Evolutionary conservation across 1,140 invertebrate genomes (phyloP).

Genomic region (Drosophila nasuta): DNA sequence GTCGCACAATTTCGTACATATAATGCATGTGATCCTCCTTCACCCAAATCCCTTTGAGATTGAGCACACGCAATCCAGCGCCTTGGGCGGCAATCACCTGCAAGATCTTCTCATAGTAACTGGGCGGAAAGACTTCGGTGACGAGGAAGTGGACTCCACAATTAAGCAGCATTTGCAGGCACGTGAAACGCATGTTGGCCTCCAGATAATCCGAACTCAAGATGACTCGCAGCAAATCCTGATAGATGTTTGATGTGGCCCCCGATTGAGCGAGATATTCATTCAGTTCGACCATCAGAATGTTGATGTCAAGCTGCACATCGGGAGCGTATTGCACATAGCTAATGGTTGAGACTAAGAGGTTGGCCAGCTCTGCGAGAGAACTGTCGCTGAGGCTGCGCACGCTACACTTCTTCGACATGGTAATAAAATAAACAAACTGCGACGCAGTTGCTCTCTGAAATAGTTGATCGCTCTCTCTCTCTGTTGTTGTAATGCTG

Average conservation of each 20-base stretch:
- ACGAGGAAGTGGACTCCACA: slow-evolving; percentile 87
- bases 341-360: slow-evolving; percentile 80
- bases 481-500: neutral
- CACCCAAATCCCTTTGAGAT: slow-evolving; percentile 90
- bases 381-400: slow-evolving; percentile 77
- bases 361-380: slow-evolving; percentile 76
- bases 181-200: slow-evolving; percentile 87
- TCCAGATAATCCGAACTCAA: slow-evolving; percentile 88
- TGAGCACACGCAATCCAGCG: slow-evolving; percentile 86
- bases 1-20: slow-evolving; percentile 87
- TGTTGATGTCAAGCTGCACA: slow-evolving; percentile 86
- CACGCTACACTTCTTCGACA: slow-evolving; percentile 81
- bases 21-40: slow-evolving; percentile 88
- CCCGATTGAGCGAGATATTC: slow-evolving; percentile 87
- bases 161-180: slow-evolving; percentile 87
- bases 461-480: neutral
- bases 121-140: slow-evolving; percentile 88
- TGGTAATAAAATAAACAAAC: slow-evolving; percentile 60
- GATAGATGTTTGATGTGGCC: slow-evolving; percentile 87
- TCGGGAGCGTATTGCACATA: slow-evolving; percentile 83
- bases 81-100: slow-evolving; percentile 87
- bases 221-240: slow-evolving; percentile 88
- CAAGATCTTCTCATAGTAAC: slow-evolving; percentile 88
- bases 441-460: slow-evolving; percentile 57
- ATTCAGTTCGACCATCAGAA: slow-evolving; percentile 86